Base-by-base conservation (phyloP, 2,888 invertebrate species). In the Dorcus hopei region DNA sequence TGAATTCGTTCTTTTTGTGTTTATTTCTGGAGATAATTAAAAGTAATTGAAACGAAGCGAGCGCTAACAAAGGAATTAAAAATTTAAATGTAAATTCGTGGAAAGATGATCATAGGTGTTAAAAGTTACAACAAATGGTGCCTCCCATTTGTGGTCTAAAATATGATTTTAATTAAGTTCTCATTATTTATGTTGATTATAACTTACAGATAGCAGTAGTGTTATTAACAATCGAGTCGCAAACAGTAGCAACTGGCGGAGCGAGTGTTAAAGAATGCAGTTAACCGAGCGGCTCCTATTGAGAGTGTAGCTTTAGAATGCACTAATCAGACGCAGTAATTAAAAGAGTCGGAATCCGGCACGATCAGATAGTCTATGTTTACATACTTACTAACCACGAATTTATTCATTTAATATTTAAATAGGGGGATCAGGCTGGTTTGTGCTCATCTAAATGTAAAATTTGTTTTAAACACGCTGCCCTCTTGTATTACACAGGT, bases 171-270 rank as follows among this genome's bases (percentile, higher is more conserved):
- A 73, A 73, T 73, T 72, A 72, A 71, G 65, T 66, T 68, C 70
- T 71, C 68, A 69, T 71, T 71, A 73, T 72, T 73, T 72, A 73
- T 72, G 70, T 69, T 72, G 69, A 71, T 70, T 67, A 68, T 62
- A 62, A 59, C 48, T 49, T 52, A 51, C 19, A 66, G 68, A 68
- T 68, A 68, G 59, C 49, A 49, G 58, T 52, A 40, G 33, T 40
- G 49, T 53, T 58, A 54, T 58, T 54, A 58, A 54, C 54, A 58
- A 54, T 58, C 54, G 52, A 38, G 26, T 40, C 38, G 52, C 47
- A 57, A 68, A 69, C 71, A 65, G 71, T 70, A 71, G 71, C 70
- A 63, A 66, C 60, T 62, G 63, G 65, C 58, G 64, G 62, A 66
- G 63, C 64, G 65, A 68, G 65, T 63, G 65, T 59, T 55, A 57